Percentiles rank a stretch among this genome's conserved stretches.
These are phyloP conservation scores for Hyla sarda DNA, from an alignment of 2,113 vertebrate genomes.

Conservation along the genomic window DNA sequence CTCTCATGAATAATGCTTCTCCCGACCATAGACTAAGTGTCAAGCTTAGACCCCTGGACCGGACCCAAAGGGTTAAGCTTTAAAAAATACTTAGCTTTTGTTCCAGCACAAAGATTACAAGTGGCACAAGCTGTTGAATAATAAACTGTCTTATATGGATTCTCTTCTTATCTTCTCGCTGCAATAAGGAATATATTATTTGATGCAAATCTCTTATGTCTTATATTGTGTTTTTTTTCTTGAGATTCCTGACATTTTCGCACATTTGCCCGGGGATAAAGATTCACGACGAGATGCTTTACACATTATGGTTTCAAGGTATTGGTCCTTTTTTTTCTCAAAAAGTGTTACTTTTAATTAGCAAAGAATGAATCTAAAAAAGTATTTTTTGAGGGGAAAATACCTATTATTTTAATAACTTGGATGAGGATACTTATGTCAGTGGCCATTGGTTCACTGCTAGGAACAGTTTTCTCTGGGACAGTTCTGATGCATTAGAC, in stretches of 20 bases:
- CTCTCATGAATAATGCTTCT: not conserved
- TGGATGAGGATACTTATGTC: not conserved
- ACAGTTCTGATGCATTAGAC: no score
- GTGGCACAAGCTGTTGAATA: constrained; percentile 33
- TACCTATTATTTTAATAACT: not conserved
- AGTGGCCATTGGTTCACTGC: not conserved
- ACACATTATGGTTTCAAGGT: constrained; percentile 19
- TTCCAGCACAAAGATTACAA: constrained; percentile 41
- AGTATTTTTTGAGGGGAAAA: not conserved
- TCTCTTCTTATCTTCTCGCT: constrained; percentile 37
- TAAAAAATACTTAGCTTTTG: constrained; percentile 36
- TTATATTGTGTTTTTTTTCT: constrained; percentile 49
- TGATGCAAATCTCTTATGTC: constrained; percentile 59
- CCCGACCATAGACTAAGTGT: not conserved
- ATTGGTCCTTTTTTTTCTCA: not conserved
- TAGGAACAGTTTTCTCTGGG: not conserved
- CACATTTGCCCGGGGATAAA: constrained; percentile 53
- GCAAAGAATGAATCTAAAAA: not conserved
- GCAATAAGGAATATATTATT: constrained; percentile 59
- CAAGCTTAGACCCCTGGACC: not conserved
- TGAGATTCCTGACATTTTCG: constrained; percentile 50
- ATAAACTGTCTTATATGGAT: constrained; percentile 19
- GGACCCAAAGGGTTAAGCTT: constrained; percentile 54
- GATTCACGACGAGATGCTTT: constrained; percentile 28
- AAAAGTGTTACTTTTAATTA: constrained; percentile 26